A percentile compares a stretch with the other conserved stretches of the same genome.
Evolutionary conservation across 2,888 invertebrate genomes (phyloP).

Genomic region (Anoncus sp.): DNA sequence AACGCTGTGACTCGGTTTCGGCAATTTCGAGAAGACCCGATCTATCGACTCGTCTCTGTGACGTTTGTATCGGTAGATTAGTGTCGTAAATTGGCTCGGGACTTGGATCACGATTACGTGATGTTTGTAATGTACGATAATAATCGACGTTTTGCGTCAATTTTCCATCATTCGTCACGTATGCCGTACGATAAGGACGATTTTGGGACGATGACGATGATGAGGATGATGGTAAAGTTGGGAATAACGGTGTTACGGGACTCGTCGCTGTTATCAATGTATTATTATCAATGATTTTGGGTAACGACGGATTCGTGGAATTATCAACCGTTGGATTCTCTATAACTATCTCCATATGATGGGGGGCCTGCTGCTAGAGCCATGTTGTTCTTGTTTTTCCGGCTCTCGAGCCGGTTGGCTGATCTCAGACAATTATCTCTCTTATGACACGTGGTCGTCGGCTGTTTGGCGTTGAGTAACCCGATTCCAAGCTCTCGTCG

Average conservation of each 20-base stretch:
- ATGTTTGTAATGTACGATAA: conserved; percentile 67
- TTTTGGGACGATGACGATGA: conserved; percentile 57
- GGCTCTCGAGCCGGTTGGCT: conserved; percentile 82
- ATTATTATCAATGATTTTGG: too few relatives aligned
- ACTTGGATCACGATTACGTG: conserved; percentile 42
- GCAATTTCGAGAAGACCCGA: conserved; percentile 79
- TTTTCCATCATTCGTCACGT: conserved; percentile 47
- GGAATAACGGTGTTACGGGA: conserved; percentile 60
- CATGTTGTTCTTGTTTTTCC: conserved; percentile 81
- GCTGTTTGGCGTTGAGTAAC: conserved; percentile 97
- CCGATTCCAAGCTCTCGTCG: conserved; percentile 97
- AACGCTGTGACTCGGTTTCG: conserved; percentile 66
- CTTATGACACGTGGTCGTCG: conserved; percentile 96
- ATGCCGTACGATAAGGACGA: conserved; percentile 59
- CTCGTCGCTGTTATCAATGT: conserved; percentile 57
- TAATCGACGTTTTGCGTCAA: conserved; percentile 61
- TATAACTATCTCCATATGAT: conserved; percentile 80
- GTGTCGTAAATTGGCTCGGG: conserved; percentile 66
- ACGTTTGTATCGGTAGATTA: conserved; percentile 62
- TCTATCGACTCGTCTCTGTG: conserved; percentile 78
- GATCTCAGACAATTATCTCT: conserved; percentile 94
- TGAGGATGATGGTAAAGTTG: conserved; percentile 57
- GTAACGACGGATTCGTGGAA: too few relatives aligned
- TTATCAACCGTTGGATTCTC: conserved; percentile 72
- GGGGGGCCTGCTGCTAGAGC: conserved; percentile 82